Conservation (phyloP, 2,113 vertebrate species). For the Oxyruncus cristatus region DNA sequence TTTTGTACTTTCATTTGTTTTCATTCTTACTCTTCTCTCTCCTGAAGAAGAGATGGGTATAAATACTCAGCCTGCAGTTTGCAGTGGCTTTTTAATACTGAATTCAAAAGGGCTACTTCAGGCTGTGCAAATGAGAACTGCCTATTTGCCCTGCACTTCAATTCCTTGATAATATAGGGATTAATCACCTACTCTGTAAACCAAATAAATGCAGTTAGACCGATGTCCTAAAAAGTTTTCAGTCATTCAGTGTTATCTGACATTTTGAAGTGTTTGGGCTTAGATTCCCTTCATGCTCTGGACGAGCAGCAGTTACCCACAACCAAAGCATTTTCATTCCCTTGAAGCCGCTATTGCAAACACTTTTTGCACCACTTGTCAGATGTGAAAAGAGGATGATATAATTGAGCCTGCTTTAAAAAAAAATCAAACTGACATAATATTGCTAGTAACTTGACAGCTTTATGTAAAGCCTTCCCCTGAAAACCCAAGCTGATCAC, state of each 20-base stretch:
- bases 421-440: conserved; percentile 70
- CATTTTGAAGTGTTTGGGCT: background rate
- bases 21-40: background rate
- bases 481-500: conserved; percentile 61
- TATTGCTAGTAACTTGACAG: conserved; percentile 73
- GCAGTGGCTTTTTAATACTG: background rate
- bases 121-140: background rate
- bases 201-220: background rate
- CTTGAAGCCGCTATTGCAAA: background rate
- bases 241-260: background rate
- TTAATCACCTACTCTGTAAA: conserved; percentile 5
- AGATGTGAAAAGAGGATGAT: conserved; percentile 64
- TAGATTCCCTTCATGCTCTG: background rate
- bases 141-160: background rate
- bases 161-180: background rate
- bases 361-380: background rate
- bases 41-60: background rate
- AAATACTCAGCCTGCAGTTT: background rate
- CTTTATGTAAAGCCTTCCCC: conserved; percentile 60
- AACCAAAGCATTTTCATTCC: background rate
- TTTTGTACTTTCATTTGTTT: background rate
- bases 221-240: background rate
- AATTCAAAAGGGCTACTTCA: background rate
- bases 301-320: background rate
- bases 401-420: conserved; percentile 64